Evolutionary conservation across 2,888 invertebrate species (phyloP), one percentile per base, ranked within the genome.

Genomic region (Noctua janthina): DNA sequence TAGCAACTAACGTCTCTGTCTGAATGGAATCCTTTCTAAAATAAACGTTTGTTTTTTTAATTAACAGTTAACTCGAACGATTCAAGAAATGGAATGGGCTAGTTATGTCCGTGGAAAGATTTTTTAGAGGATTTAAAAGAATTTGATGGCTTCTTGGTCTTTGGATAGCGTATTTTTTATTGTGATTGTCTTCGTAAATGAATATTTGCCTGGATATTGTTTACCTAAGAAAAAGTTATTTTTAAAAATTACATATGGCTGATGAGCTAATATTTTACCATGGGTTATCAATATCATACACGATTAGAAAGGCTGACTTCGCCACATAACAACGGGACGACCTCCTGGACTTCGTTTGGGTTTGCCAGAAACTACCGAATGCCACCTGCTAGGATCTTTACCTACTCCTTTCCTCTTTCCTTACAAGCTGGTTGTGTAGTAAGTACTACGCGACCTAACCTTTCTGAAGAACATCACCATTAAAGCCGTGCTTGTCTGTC

Each of bases 1-100:
- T 89, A 83, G 77, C 79, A 86, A 83, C 87, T 87, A 89, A 89
- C 88, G 90, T 87, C 88, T 85, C 91, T 89, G 70, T 70, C 86
- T 78, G 86, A 88, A 90, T 87, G 80, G 83, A 88, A 89, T 87
- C 89, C 87, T 87, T 89, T 82, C 76, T 74, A 56, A 67, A 77
- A 77, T 83, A 67, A 80, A 76, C 78, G 74, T 78, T 87, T 82
- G 62, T 78, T 87, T 86, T 87, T 90, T 86, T 89, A 89, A 90
- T 90, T 87, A 90, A 85, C 87, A 86, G 78, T 87, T 84, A 78
- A 81, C 78, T 73, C 68, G 71, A 83, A 86, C 56, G 81, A 79
- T 83, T 82, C 46, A 70, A 88, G 87, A 88, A 89, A 89, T 81
- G 43, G 73, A 85, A 89, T 78, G 79, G 43, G 51, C 74, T 69